Percentiles rank a stretch among this genome's conserved stretches.
These are phyloP conservation scores for Menura novaehollandiae DNA, from an alignment of 2,113 vertebrate genomes.

Conservation along the genomic window DNA sequence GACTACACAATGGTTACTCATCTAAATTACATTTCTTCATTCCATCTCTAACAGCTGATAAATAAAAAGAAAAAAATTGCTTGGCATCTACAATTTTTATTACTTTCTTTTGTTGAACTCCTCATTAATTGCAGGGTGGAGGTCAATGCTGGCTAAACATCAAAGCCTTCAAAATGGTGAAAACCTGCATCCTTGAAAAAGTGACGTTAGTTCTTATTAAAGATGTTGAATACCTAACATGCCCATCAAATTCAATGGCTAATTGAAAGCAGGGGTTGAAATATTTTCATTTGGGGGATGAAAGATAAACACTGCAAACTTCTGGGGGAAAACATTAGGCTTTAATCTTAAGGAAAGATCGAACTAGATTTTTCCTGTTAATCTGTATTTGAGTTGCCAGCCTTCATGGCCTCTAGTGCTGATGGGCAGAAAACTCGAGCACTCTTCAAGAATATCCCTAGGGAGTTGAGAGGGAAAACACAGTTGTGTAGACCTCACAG, in stretches of 20 bases:
- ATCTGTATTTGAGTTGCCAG: background rate
- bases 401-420: background rate
- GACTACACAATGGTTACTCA: background rate
- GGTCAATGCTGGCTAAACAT: background rate
- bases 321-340: rapidly evolving
- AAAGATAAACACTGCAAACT: background rate
- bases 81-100: background rate
- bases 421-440: background rate
- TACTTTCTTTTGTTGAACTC: background rate
- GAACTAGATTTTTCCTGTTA: background rate
- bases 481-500: background rate
- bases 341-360: background rate
- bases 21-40: background rate
- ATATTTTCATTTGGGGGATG: background rate
- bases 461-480: background rate
- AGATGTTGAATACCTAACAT: background rate
- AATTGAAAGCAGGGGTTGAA: background rate
- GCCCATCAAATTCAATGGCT: background rate
- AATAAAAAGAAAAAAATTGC: background rate
- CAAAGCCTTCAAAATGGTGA: background rate
- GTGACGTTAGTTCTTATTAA: background rate
- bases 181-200: background rate
- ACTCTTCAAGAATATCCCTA: background rate
- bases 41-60: background rate
- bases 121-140: background rate